A percentile compares a stretch with the other conserved stretches of the same genome.
Conservation (phyloP, 2,113 vertebrate species). For the Poeciliopsis turrubarensis region DNA sequence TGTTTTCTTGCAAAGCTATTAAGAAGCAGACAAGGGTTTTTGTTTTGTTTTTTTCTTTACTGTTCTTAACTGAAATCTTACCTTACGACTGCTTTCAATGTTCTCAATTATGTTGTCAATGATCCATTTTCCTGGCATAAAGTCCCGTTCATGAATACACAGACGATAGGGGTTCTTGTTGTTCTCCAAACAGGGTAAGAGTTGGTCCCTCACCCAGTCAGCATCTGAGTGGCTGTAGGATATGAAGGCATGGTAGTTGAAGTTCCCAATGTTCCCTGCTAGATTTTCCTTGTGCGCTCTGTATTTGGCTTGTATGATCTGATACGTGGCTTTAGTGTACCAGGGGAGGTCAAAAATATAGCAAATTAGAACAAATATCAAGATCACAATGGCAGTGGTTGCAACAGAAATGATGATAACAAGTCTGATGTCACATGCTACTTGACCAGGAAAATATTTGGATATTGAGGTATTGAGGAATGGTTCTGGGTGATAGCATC, state of each 20-base stretch:
- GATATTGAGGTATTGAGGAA: conserved; percentile 78
- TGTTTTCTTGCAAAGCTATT: neutral
- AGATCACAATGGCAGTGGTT: conserved; percentile 66
- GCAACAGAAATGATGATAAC: conserved; percentile 79
- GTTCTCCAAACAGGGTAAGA: conserved; percentile 81
- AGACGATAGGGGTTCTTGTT: conserved; percentile 79
- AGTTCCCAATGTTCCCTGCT: conserved; percentile 19
- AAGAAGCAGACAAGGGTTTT: neutral
- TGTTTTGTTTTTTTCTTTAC: neutral
- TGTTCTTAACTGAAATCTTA: conserved; percentile 17
- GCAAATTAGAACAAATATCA: conserved; percentile 75
- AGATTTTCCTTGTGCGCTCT: conserved; percentile 68
- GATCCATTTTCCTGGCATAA: conserved; percentile 87
- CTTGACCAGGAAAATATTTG: conserved; percentile 67
- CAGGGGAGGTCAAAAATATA: conserved; percentile 82
- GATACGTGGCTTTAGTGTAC: conserved; percentile 83
- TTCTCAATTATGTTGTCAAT: conserved; percentile 91
- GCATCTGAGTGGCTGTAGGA: conserved; percentile 86
- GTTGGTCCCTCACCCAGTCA: conserved; percentile 82
- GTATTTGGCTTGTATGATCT: conserved; percentile 81
- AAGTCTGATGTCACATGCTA: conserved; percentile 81
- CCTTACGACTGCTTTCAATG: conserved; percentile 86
- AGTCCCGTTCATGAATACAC: conserved; percentile 89
- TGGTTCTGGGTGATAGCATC: conserved; percentile 81
- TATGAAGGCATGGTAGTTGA: conserved; percentile 85